Conservation (phyloP, 2,888 invertebrate genomes). For the Melipona bicolor region DNA sequence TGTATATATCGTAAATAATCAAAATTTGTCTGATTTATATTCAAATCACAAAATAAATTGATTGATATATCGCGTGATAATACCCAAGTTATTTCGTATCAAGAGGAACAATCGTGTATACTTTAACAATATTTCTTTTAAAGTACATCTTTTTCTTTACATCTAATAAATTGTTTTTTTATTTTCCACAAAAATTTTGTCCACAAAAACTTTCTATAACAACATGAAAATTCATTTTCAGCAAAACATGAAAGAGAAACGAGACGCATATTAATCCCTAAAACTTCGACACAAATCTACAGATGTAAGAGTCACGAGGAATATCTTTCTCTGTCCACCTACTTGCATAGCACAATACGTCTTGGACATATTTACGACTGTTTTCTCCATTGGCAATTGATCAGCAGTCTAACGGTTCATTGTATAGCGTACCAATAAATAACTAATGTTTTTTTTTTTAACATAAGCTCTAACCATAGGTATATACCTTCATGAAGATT, state of each 20-base stretch:
- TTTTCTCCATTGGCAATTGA: conserved; percentile 64
- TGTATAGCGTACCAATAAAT: conserved; percentile 42
- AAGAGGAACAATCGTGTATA: background rate
- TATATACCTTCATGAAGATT: background rate
- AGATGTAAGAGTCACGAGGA: conserved; percentile 51
- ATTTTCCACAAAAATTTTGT: background rate
- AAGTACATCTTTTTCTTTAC: too few relatives aligned
- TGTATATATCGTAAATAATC: too few relatives aligned
- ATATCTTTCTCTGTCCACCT: conserved; percentile 60
- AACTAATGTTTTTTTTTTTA: conserved; percentile 44
- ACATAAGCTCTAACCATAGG: conserved; percentile 13
- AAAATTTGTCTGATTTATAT: background rate
- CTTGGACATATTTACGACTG: conserved; percentile 60
- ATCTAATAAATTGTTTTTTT: background rate
- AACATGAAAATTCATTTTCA: too few relatives aligned
- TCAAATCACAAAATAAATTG: background rate
- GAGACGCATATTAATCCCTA: conserved; percentile 30
- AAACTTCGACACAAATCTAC: conserved; percentile 38
- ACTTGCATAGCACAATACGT: conserved; percentile 53
- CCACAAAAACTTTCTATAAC: too few relatives aligned
- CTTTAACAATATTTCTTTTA: background rate
- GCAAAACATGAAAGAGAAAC: background rate
- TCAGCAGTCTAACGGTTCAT: conserved; percentile 56
- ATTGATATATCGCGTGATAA: background rate
- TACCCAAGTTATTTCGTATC: background rate